A percentile compares a stretch with the other conserved stretches of the same genome.
Evolutionary conservation across 2,113 vertebrate genomes (phyloP).

Genomic region (Cavia aperea): DNA sequence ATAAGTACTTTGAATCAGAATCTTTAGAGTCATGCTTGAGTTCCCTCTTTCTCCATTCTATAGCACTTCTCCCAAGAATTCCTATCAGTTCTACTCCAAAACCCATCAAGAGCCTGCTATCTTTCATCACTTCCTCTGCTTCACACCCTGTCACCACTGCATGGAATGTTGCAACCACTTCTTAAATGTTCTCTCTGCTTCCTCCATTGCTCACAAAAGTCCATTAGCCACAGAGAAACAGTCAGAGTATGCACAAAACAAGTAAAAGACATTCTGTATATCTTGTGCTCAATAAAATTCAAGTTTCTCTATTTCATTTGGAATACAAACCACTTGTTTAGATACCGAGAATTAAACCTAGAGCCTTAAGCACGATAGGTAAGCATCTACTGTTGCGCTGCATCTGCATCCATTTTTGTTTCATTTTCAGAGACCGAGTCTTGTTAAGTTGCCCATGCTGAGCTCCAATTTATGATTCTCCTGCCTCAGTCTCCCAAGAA

Average conservation of each 20-base stretch:
- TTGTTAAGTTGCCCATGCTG: not conserved
- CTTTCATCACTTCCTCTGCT: not conserved
- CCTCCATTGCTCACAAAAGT: not conserved
- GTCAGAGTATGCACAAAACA: not conserved
- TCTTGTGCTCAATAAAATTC: not conserved
- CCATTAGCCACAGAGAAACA: not conserved
- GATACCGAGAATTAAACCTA: not conserved
- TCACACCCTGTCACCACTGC: not conserved
- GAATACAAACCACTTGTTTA: not conserved
- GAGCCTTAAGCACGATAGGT: not conserved
- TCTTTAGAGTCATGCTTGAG: not conserved
- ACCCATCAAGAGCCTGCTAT: not conserved
- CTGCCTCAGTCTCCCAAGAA: not conserved
- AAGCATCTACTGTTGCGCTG: not conserved
- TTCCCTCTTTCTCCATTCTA: not conserved
- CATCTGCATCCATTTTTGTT: not conserved
- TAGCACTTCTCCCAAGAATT: not conserved
- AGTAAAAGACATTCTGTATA: not conserved
- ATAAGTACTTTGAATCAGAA: not conserved
- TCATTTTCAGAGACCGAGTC: not conserved
- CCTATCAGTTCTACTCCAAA: not conserved
- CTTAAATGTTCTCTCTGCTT: not conserved
- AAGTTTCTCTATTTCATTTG: not conserved
- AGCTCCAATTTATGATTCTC: not conserved
- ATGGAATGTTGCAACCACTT: not conserved